Conservation (phyloP, 1,140 invertebrate species). For the Brachionus paranguensis region DNA sequence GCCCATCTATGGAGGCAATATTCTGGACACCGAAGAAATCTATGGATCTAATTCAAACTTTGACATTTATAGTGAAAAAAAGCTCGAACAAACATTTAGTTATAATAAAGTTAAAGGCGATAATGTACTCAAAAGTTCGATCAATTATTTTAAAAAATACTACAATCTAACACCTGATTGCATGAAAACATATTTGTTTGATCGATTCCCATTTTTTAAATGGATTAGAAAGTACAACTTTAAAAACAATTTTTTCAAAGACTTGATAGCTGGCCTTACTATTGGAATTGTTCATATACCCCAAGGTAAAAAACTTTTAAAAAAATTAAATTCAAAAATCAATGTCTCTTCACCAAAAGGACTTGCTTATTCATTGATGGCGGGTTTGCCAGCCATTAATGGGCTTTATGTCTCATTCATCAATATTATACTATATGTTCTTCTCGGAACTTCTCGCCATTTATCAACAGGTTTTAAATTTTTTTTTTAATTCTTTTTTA, state of each 20-base stretch:
- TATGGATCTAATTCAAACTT: not conserved
- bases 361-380: constrained; percentile 80
- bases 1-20: not conserved
- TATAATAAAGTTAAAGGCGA: constrained; percentile 16
- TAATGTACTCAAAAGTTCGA: not conserved
- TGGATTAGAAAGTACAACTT: constrained; percentile 52
- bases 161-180: constrained; percentile 24
- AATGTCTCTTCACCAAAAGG: constrained; percentile 41
- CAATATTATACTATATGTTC: constrained; percentile 76
- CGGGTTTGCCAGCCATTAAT: constrained; percentile 74
- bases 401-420: constrained; percentile 93
- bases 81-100: not conserved
- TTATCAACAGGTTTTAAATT: constrained; percentile 70
- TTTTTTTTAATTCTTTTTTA: too few relatives aligned
- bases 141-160: constrained; percentile 36
- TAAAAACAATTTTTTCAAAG: constrained; percentile 49
- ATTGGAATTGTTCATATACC: constrained; percentile 58
- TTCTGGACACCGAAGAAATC: not conserved
- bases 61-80: not conserved
- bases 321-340: not conserved
- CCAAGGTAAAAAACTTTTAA: constrained; percentile 45
- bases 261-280: constrained; percentile 57
- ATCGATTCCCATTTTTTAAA: constrained; percentile 48
- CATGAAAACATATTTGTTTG: not conserved
- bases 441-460: constrained; percentile 84